Conservation (phyloP, 2,113 vertebrate species). For the Mellivora capensis region DNA sequence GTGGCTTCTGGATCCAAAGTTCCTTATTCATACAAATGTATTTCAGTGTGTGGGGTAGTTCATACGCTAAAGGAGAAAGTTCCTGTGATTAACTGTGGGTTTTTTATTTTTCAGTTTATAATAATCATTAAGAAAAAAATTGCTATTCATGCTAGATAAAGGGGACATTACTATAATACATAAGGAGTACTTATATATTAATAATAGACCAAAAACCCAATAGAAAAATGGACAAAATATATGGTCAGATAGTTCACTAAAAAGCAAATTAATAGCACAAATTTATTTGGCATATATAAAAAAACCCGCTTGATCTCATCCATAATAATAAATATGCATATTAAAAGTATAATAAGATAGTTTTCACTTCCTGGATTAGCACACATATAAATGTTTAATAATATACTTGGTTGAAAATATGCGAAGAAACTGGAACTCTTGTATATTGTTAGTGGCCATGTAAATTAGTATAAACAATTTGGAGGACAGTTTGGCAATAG, state of each 20-base stretch:
- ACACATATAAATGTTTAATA: not conserved
- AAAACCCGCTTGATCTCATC: not conserved
- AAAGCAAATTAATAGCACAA: not conserved
- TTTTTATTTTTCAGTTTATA: not conserved
- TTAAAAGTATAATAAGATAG: not conserved
- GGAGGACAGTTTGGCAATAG: not conserved
- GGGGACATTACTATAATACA: not conserved
- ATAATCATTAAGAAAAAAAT: slow-evolving; percentile 19
- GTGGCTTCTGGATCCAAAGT: not conserved
- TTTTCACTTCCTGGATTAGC: not conserved
- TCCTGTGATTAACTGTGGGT: not conserved
- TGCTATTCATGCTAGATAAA: slow-evolving; percentile 13
- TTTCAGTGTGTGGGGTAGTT: not conserved
- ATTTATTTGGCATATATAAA: not conserved
- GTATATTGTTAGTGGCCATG: not conserved
- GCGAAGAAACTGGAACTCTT: not conserved
- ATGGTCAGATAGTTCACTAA: not conserved
- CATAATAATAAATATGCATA: not conserved
- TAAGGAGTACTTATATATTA: not conserved
- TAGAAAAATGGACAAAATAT: not conserved
- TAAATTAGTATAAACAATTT: slow-evolving; percentile 2
- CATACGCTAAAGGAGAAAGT: not conserved
- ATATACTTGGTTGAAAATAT: not conserved
- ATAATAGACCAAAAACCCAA: not conserved
- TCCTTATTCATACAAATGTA: slow-evolving; percentile 16